Evolutionary conservation across 2,113 vertebrate species (phyloP), one percentile per base, ranked within the genome.

Genomic region (Hipposideros armiger): DNA sequence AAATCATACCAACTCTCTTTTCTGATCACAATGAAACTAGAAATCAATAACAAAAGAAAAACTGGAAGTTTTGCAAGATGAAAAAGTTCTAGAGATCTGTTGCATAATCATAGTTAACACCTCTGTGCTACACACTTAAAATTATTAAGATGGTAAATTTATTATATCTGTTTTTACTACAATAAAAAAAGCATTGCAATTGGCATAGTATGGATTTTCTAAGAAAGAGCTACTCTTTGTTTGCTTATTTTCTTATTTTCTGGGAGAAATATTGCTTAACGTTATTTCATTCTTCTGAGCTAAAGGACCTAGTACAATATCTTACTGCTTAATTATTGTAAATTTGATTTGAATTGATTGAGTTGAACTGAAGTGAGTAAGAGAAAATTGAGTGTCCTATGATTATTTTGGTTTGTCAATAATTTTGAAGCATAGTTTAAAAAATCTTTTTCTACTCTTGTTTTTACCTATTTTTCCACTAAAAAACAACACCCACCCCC

Each of bases 261-360:
- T 94, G 52, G 19, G 10, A 78, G n/a, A 95, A 81, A 90, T 70
- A 54, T 42, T 11, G 13, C 20, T 96, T 95, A 54, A 42, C 94
- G 22, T 83, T 32, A 86, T 32, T 77, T 85, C 4, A 76, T 30
- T 72, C n/a, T 70, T 92, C 8, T 58, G 24, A 88, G 52, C 11
- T 70, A 54, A 81, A 91, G 7, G 13, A 5, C 10, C 11, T 56
- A n/a, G 0, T 17, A 30, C 6, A 28, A 30, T 72, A 62, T 76
- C 19, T 60, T 73, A 47, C 20, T 67, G 62, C 47, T 54, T 40
- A 88, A 70, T 76, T 64, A 47, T 47, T 74, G 1, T 66, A 74
- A 67, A 8, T 87, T 30, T 72, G 40, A 77, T 22, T 82, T 50
- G 4, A 95, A 74, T 90, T 70, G 6, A 73, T 72, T 58, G 2